Base-by-base conservation (phyloP, 2,113 vertebrate species). In the Morone chrysops region DNA sequence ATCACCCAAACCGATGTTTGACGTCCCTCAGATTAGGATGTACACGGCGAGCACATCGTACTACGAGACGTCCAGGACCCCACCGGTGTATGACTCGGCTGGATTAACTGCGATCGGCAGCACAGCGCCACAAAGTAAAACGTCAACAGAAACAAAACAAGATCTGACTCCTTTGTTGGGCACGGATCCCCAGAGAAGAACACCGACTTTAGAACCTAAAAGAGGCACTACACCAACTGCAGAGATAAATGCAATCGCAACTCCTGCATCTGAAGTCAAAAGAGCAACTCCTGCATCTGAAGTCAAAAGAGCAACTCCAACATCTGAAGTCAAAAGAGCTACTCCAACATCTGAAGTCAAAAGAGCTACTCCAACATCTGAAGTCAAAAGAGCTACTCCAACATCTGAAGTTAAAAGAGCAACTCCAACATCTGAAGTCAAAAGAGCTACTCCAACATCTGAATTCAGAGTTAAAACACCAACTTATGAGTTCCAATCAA, bases 1-100 rank as follows among this genome's bases (percentile, higher is more conserved):
- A 93, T 90, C 92, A 2, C 93, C 94, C 53, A 96, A 82, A 86
- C 91, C 95, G 0, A 94, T 96, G 93, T 95, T 95, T 92, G 96
- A 96, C 38, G 94, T 95, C 50, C 95, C 94, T 59, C 89, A 95
- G 86, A 96, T 95, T 31, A 90, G 90, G 72, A 91, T 92, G 87
- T 95, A 95, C 81, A 96, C 95, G 0, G 92, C 94, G 1, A 95
- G 90, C 63, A 90, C 94, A 10, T 94, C 93, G 0, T 94, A 87
- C 77, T 93, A 94, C 7, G 94, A 95, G 72, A 85, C 86, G 65
- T 88, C 87, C 14, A 94, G 88, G 79, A 93, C 89, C 16, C 83
- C 93, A 45, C 92, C 94, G 1, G 89, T 94, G 18, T 92, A 92
- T 3, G 94, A 95, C 68, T 87, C 87, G 7, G 74, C 87, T 62